Percentiles rank a stretch among this genome's conserved stretches.
Conservation (phyloP, 2,113 vertebrate species). For the Sigmodon hispidus region DNA sequence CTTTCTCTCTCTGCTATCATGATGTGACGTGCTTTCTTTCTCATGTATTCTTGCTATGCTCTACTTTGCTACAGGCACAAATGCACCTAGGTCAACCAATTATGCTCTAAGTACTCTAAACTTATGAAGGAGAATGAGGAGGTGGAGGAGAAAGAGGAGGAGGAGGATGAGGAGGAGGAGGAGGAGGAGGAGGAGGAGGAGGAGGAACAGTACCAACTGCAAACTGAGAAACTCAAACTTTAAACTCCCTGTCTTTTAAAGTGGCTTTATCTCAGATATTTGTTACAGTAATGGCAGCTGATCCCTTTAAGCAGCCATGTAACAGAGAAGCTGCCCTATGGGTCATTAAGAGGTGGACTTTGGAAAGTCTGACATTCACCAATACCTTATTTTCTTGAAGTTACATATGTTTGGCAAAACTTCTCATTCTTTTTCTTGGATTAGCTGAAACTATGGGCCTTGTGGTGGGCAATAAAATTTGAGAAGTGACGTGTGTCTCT, state of each 20-base stretch:
- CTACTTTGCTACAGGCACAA: background rate
- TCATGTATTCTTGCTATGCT: background rate
- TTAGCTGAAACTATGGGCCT: background rate
- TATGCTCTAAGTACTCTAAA: background rate
- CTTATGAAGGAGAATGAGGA: background rate
- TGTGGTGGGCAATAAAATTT: background rate
- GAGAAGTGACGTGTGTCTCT: background rate
- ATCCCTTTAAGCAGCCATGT: background rate
- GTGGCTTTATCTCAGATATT: background rate
- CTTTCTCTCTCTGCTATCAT: background rate
- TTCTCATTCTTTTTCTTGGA: background rate
- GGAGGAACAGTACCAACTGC: background rate
- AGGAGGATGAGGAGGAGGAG: accelerated
- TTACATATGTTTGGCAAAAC: background rate
- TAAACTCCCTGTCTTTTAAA: background rate
- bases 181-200: too few species aligned
- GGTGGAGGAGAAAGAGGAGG: accelerated
- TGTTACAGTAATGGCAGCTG: background rate
- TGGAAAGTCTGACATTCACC: background rate
- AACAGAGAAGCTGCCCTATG: background rate
- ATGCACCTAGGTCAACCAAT: background rate
- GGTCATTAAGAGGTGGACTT: background rate
- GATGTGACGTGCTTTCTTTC: background rate
- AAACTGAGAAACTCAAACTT: background rate
- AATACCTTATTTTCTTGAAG: background rate